phyloP scores from a whole-genome alignment of 2,113 vertebrate genomes.

The Hypomesus transpacificus region DNA sequence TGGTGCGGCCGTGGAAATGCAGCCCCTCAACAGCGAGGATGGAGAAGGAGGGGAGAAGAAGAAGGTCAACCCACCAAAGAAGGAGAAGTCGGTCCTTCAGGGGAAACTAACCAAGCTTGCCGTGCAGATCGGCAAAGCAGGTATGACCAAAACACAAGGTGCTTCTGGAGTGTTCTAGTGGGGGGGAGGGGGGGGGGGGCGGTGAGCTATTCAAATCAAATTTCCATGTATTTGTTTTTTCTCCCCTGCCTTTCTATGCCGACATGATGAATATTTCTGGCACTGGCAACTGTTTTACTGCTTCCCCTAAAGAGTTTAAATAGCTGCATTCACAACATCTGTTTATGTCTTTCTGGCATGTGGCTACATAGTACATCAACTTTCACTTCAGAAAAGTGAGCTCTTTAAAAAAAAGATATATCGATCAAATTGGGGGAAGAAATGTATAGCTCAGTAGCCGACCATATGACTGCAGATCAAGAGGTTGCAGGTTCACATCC shows the following conservation, averaged over 20 bases:
- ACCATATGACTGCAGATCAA: no score
- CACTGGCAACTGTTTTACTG: not conserved
- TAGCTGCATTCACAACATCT: no score
- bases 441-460: no score
- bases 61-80: slow-evolving; percentile 87
- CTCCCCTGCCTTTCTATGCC: no score
- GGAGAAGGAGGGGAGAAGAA: slow-evolving; percentile 85
- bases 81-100: slow-evolving; percentile 97
- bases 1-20: slow-evolving; percentile 86
- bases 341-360: no score
- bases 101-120: slow-evolving; percentile 96
- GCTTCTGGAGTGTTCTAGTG: not conserved
- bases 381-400: not conserved
- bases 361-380: no score
- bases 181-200: no score
- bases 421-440: not conserved
- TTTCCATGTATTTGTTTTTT: no score
- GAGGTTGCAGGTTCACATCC: not conserved
- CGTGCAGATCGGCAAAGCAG: slow-evolving; percentile 98
- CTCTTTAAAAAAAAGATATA: not conserved
- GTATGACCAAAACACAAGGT: slow-evolving; percentile 56
- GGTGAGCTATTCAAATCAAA: no score
- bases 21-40: slow-evolving; percentile 90
- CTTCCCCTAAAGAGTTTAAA: not conserved
- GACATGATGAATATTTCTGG: no score